phyloP scores from a whole-genome alignment of 2,888 invertebrate genomes.

The Julus scanicus region DNA sequence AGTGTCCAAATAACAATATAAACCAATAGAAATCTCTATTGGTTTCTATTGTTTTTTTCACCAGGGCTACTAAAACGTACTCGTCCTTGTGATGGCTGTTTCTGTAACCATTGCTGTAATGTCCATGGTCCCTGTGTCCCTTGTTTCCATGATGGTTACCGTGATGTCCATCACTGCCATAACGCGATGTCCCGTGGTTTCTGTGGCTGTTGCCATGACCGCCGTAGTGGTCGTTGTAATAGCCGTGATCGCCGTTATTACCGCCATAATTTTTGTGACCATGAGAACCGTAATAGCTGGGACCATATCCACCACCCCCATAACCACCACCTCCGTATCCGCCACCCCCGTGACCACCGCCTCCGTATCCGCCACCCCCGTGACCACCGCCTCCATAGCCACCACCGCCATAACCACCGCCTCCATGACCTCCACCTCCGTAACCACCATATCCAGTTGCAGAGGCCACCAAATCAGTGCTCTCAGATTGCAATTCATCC shows the following conservation, averaged over 20 bases:
- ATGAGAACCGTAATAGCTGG: constrained; percentile 66
- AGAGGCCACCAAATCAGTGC: constrained; percentile 45
- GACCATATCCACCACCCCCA: constrained; percentile 63
- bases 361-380: constrained; percentile 47
- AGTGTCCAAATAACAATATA: too few species aligned
- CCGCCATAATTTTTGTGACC: constrained; percentile 71
- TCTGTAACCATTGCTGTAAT: constrained; percentile 80
- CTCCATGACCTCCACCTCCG: not conserved
- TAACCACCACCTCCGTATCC: constrained; percentile 41
- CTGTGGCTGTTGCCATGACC: constrained; percentile 57
- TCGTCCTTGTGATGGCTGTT: constrained; percentile 70
- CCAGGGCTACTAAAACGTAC: constrained; percentile 64
- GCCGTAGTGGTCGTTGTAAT: constrained; percentile 70
- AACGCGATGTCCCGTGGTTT: constrained; percentile 63
- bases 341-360: constrained; percentile 45
- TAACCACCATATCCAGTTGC: constrained; percentile 50
- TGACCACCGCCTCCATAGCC: constrained; percentile 38
- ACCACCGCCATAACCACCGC: constrained; percentile 49
- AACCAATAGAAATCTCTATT: too few species aligned
- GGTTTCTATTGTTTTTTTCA: too few species aligned
- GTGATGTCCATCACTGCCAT: constrained; percentile 72
- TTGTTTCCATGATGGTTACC: constrained; percentile 68
- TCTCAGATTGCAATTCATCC: not conserved
- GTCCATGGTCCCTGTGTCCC: constrained; percentile 80
- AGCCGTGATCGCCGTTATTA: constrained; percentile 70